phyloP scores from a whole-genome alignment of 2,113 vertebrate species.

The zebrafish (Danio rerio) region DNA sequence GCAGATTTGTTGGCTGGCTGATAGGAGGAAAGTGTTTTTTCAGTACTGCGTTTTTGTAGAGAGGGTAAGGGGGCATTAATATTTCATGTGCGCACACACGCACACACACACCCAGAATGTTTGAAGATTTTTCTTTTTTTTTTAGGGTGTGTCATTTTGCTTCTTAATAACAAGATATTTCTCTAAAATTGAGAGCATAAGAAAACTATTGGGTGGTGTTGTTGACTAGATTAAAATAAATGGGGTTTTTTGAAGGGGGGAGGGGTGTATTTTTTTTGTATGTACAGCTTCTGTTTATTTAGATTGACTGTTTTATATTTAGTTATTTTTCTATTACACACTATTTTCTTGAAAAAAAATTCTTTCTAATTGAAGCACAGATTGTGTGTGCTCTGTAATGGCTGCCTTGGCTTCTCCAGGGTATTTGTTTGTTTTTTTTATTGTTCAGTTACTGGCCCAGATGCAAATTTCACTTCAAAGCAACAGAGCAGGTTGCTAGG shows the following conservation, averaged over 20 bases:
- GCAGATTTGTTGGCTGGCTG: not conserved
- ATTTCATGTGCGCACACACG: constrained; percentile 50
- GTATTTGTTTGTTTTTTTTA: constrained; percentile 22
- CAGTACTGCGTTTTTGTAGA: constrained; percentile 20
- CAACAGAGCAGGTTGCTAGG: constrained; percentile 69
- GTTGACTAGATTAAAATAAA: too few relatives aligned
- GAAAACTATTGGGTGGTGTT: not conserved
- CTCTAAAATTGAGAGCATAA: not conserved
- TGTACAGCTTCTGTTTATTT: not conserved
- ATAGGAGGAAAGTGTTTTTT: constrained; percentile 39
- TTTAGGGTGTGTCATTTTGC: not conserved
- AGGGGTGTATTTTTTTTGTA: too few relatives aligned
- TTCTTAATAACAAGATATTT: too few relatives aligned
- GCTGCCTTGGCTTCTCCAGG: not conserved
- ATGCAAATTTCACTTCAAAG: constrained; percentile 65
- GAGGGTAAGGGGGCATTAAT: constrained; percentile 52
- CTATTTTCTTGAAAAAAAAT: too few relatives aligned
- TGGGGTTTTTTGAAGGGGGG: too few relatives aligned
- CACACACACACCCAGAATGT: not conserved
- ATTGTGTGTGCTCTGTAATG: constrained; percentile 11
- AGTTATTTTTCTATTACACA: not conserved
- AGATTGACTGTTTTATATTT: not conserved
- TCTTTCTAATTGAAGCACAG: not conserved
- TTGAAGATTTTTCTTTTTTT: not conserved
- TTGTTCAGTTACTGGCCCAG: constrained; percentile 69